phyloP scores from a whole-genome alignment of 1,140 invertebrate genomes.

The Halyomorpha halys region DNA sequence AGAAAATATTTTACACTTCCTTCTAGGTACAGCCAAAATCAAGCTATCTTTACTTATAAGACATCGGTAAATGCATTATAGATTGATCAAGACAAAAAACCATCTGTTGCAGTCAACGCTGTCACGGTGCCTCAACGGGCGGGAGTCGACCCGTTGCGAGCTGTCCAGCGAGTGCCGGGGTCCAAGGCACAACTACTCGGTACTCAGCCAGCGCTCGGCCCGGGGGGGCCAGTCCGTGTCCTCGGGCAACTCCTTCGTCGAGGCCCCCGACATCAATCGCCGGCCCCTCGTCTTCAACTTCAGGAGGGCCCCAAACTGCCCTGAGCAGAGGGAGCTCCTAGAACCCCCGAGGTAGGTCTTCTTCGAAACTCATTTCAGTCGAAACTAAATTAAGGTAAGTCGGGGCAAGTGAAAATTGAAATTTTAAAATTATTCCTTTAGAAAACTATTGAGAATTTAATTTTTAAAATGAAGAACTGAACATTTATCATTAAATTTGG shows the following conservation, averaged over 20 bases:
- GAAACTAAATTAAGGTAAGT: no score
- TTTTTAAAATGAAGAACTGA: no score
- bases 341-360: constrained; percentile 3
- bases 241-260: constrained; percentile 22
- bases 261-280: constrained; percentile 24
- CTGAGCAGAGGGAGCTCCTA: constrained; percentile 9
- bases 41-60: no score
- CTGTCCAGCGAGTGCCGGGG: constrained; percentile 3
- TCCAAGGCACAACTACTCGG: constrained; percentile 28
- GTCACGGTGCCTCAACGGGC: constrained; percentile 28
- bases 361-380: no score
- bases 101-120: constrained; percentile 28
- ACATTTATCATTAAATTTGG: no score
- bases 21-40: no score
- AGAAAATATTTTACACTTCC: no score
- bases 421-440: no score
- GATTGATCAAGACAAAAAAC: no score
- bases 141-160: constrained; percentile 21
- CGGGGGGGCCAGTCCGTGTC: constrained; percentile 18
- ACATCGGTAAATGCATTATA: no score
- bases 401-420: no score
- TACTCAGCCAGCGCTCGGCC: constrained; percentile 27
- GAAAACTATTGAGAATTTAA: no score
- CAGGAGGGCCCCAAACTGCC: constrained; percentile 17
- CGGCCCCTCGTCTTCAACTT: constrained; percentile 31